phyloP scores from a whole-genome alignment of 2,113 vertebrate species.

The Danionella cerebrum region DNA sequence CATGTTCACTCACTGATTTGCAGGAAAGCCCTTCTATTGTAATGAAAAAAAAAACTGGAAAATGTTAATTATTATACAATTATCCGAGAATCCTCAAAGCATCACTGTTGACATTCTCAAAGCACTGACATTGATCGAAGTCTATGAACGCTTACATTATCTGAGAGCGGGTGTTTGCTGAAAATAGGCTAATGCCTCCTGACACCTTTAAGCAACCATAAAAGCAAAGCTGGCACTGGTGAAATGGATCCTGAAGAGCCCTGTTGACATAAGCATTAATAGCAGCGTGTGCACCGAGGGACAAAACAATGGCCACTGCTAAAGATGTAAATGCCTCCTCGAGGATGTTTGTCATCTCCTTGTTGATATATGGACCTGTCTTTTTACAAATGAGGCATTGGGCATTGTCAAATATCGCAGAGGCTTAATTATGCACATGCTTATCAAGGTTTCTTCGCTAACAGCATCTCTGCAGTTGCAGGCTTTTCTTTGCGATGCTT shows the following conservation, averaged over 20 bases:
- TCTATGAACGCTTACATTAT: neutral
- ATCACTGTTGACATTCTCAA: neutral
- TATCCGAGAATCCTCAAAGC: neutral
- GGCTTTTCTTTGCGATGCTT: constrained; percentile 6
- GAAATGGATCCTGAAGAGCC: constrained; percentile 35
- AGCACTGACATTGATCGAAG: constrained; percentile 11
- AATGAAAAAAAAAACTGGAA: no score
- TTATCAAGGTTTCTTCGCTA: constrained; percentile 17
- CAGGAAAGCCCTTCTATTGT: neutral
- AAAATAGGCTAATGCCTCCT: constrained; percentile 32
- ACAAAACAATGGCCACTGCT: constrained; percentile 26
- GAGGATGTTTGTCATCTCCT: constrained; percentile 16
- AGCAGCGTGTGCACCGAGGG: constrained; percentile 1
- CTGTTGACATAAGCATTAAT: constrained; percentile 37
- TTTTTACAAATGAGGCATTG: neutral
- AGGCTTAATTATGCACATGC: constrained; percentile 4
- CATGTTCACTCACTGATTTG: no score
- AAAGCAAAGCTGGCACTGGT: constrained; percentile 33
- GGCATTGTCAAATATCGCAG: constrained; percentile 1
- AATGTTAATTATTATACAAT: no score
- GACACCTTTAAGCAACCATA: constrained; percentile 35
- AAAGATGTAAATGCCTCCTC: constrained; percentile 19
- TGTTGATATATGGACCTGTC: constrained; percentile 24
- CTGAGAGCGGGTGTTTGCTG: neutral
- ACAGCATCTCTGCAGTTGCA: neutral